Percentiles rank a stretch among this genome's conserved stretches.
These are phyloP conservation scores for Diloba caeruleocephala DNA, from an alignment of 2,888 invertebrate genomes.

Conservation along the genomic window DNA sequence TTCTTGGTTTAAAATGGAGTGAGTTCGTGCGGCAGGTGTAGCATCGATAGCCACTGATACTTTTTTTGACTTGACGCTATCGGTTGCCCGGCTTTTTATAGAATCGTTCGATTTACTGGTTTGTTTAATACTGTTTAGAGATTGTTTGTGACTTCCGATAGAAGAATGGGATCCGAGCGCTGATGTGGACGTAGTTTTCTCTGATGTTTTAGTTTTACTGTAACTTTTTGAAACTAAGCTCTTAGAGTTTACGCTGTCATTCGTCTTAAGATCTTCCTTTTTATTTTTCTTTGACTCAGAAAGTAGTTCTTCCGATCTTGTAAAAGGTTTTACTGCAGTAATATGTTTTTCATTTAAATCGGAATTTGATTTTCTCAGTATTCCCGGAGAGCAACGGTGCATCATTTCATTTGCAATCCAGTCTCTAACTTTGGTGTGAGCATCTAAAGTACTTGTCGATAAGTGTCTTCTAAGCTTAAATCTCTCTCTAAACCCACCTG, in stretches of 20 bases:
- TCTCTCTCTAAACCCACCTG: slow-evolving; percentile 88
- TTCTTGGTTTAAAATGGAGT: slow-evolving; percentile 92
- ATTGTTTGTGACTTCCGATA: slow-evolving; percentile 75
- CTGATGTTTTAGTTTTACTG: slow-evolving; percentile 76
- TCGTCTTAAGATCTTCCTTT: slow-evolving; percentile 63
- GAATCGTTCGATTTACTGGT: slow-evolving; percentile 82
- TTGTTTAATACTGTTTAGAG: slow-evolving; percentile 64
- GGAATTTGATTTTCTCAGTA: slow-evolving; percentile 87
- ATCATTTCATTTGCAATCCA: slow-evolving; percentile 95
- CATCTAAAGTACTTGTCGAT: slow-evolving; percentile 94
- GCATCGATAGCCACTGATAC: slow-evolving; percentile 94
- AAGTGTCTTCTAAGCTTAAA: slow-evolving; percentile 92
- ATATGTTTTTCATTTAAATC: slow-evolving; percentile 74
- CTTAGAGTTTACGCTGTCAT: slow-evolving; percentile 60
- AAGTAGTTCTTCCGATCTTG: slow-evolving; percentile 83
- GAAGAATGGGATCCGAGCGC: slow-evolving; percentile 83
- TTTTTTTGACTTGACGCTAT: slow-evolving; percentile 89
- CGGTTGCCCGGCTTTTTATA: slow-evolving; percentile 78
- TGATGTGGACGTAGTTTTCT: slow-evolving; percentile 84
- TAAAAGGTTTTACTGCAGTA: slow-evolving; percentile 72
- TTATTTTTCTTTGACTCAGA: slow-evolving; percentile 72
- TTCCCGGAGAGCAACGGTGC: slow-evolving; percentile 92
- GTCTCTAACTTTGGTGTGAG: slow-evolving; percentile 95
- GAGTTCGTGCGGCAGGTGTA: slow-evolving; percentile 92
- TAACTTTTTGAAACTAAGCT: slow-evolving; percentile 64